phyloP scores from a whole-genome alignment of 2,113 vertebrate genomes.

The Glareola pratincola region DNA sequence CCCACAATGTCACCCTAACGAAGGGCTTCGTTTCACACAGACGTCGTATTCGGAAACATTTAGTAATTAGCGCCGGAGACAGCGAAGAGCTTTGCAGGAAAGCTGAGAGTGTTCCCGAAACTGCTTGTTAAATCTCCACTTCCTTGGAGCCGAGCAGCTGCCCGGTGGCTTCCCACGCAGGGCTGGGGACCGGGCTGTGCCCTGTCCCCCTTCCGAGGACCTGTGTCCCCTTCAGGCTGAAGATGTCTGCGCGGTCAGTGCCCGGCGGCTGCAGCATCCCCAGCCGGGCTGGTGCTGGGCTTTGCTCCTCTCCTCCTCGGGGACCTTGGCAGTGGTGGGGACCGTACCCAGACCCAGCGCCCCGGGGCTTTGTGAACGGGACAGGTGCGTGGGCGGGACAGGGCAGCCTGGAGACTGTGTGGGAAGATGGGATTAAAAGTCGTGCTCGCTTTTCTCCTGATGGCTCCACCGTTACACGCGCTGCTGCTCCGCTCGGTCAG shows the following conservation, averaged over 20 bases:
- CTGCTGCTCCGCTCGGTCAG: neutral
- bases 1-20: fast-evolving
- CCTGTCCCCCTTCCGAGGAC: fast-evolving
- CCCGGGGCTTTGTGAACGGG: fast-evolving
- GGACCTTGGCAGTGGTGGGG: neutral
- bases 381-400: neutral
- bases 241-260: neutral
- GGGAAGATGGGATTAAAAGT: neutral
- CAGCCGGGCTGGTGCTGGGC: fast-evolving
- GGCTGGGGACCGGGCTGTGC: fast-evolving
- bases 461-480: neutral
- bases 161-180: fast-evolving
- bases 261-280: neutral
- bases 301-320: fast-evolving
- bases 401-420: neutral
- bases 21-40: neutral
- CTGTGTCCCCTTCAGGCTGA: neutral
- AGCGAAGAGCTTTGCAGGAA: neutral
- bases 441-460: neutral
- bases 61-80: neutral
- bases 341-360: fast-evolving
- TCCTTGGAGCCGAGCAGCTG: neutral
- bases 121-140: neutral
- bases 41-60: neutral
- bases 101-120: neutral